Base-by-base conservation (phyloP, 2,113 vertebrate species). In the Tupaia chinensis region DNA sequence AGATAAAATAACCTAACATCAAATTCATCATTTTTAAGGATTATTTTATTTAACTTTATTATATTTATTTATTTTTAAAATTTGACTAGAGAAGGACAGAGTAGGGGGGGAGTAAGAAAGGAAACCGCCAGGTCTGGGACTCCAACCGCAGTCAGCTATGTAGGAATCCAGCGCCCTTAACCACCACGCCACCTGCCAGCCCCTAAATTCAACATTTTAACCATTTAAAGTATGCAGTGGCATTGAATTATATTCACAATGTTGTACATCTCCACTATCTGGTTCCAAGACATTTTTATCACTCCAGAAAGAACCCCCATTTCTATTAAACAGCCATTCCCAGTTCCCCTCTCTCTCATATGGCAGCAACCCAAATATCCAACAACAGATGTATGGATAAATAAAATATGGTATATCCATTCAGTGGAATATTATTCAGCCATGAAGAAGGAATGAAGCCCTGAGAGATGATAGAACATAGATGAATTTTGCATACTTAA, bases 401-500 rank as follows among this genome's bases (percentile, higher is more conserved):
- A 84, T 69, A 44, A 84, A 80, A 27, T 19, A 14, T 15, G 70
- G 70, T 27, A 44, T 16, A 13, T 29, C 63, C 34, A 11, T 2
- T 29, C 23, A 17, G 1, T 4, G 72, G 22, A 70, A 34, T 78
- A 53, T 16, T 65, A 65, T 14, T 29, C 29, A 58, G 1, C 72
- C 56, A 10, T 17, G 4, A 87, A 53, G 32, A 66, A 70, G 22
- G n/a, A 54, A 16, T 17, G 25, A 69, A 14, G 8, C 10, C 2
- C 17, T 29, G 27, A 69, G 2, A 6, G 1, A 3, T 7, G 3
- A 16, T 23, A 44, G 23, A 58, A 20, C 2, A 5, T 8, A 13
- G 32, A 5, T 2, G 14, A 29, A 22, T 25, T 25, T 27, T n/a
- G 23, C 25, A 25, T 19, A 86, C 60, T 8, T 25, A 15, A 22